Evolutionary conservation across 92 coral and sea anemone genomes (phyloP), one percentile per base, ranked within the genome.

Genomic region (Umimayanthus chanpuru): DNA sequence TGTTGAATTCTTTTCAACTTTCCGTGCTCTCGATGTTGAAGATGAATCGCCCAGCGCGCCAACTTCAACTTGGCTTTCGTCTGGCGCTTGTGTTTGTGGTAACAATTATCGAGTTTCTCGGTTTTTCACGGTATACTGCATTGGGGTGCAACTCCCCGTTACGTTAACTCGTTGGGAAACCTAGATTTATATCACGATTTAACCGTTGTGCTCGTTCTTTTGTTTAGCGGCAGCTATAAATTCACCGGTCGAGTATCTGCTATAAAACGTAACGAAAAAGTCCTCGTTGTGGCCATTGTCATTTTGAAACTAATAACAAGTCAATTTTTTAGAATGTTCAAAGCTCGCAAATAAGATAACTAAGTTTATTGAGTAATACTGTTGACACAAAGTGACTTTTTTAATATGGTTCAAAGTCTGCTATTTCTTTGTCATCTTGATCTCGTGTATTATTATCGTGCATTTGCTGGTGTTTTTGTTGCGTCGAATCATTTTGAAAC

Each of bases 381-480:
- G 58, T 53, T 53, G 18, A 53, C 58, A 53, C 58, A 53, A 15
- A 9, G 49, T 18, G 16, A 65, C 73, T n/a, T 68, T 74, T 30
- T 74, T 30, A n/a, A 23, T 10, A 41, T 7, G 29, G 20, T 32
- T 32, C 36, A 32, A 38, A 30, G n/a, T 3, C n/a, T 74, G 28
- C 6, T 10, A 3, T 4, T 76, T 39, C 47, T 38, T 10, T 18
- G 16, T 8, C 36, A 21, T 18, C 14, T 80, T 6, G 9, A 26
- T 80, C 68, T 80, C 20, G 70, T 80, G 70, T 2, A 3, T 78
- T 30, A 53, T 28, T 28, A 53, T 12, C 58, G 40, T 72, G 43
- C 28, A 56, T 16, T 25, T 78, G 49, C 84, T 80, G 84, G 84
- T 80, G 70, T 29, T 53, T 56, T 44, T 80, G 58, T 56, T 80